These are phyloP conservation scores for Cryptotermes secundus DNA, from an alignment of 1,140 invertebrate genomes.

Conservation along the genomic window DNA sequence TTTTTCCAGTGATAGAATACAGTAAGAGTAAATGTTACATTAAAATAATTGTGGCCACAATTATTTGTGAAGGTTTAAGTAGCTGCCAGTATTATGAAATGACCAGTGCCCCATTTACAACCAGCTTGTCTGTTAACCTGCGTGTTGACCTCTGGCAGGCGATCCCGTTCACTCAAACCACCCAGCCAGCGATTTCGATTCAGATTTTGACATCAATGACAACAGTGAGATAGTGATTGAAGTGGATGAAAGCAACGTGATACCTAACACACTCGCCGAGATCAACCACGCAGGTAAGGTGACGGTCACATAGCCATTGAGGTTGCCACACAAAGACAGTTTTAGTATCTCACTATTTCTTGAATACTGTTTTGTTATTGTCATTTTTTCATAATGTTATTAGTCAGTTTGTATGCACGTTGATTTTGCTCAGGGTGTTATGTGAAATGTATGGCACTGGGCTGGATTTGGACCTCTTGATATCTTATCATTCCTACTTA, in stretches of 20 bases:
- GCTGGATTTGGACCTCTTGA: neutral
- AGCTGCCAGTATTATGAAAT: neutral
- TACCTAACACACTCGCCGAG: conserved; percentile 38
- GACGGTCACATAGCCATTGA: neutral
- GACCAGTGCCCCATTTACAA: conserved; percentile 22
- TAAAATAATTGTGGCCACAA: too few relatives aligned
- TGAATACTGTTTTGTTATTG: neutral
- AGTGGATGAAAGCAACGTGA: conserved; percentile 39
- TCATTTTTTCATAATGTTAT: neutral
- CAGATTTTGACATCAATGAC: conserved; percentile 37
- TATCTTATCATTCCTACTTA: neutral
- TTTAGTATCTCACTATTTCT: conserved; percentile 14
- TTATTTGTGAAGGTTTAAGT: neutral
- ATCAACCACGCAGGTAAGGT: conserved; percentile 38
- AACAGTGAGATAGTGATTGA: conserved; percentile 38
- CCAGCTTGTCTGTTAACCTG: conserved; percentile 33
- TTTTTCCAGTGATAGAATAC: too few relatives aligned
- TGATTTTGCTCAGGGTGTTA: neutral
- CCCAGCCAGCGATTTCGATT: conserved; percentile 34
- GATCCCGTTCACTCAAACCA: conserved; percentile 35
- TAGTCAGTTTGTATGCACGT: conserved; percentile 1
- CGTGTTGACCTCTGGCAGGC: conserved; percentile 36
- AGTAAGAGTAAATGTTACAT: too few relatives aligned
- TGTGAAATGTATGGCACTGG: conserved; percentile 14
- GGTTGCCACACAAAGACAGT: neutral